Evolutionary conservation across 2,888 invertebrate species (phyloP).

Genomic region (Erebia palarica): DNA sequence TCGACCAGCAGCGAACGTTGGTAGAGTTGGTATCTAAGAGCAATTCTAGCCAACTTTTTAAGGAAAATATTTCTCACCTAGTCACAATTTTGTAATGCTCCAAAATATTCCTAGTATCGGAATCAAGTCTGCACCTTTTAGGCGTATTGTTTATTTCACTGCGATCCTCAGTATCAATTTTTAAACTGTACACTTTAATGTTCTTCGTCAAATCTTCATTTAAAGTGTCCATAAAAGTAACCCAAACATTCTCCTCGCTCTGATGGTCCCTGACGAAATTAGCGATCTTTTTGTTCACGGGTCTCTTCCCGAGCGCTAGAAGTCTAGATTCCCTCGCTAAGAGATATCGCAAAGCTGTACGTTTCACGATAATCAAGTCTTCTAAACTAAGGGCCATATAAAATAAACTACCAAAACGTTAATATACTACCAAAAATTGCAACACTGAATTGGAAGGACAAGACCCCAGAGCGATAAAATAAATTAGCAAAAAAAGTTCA

Average conservation of each 20-base stretch:
- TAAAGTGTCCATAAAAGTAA: slow-evolving; percentile 59
- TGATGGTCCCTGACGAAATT: slow-evolving; percentile 59
- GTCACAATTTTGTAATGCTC: slow-evolving; percentile 42
- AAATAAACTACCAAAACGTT: slow-evolving; percentile 14
- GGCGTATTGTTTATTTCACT: slow-evolving; percentile 12
- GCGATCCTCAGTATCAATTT: slow-evolving; percentile 40
- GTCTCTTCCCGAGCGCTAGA: slow-evolving; percentile 61
- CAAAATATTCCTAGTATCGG: slow-evolving; percentile 21
- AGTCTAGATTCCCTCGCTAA: slow-evolving; percentile 64
- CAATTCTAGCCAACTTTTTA: too few relatives aligned
- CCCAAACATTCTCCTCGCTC: slow-evolving; percentile 55
- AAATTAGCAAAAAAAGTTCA: neutral
- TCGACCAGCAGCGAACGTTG: too few relatives aligned
- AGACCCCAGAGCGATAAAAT: neutral
- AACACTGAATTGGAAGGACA: slow-evolving; percentile 8
- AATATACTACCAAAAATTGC: slow-evolving; percentile 3
- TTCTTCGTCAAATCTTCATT: slow-evolving; percentile 69
- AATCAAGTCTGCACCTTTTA: slow-evolving; percentile 9
- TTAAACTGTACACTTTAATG: slow-evolving; percentile 61
- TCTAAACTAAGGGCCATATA: slow-evolving; percentile 68
- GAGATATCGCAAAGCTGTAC: slow-evolving; percentile 60
- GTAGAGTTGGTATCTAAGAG: neutral
- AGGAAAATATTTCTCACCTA: slow-evolving; percentile 11
- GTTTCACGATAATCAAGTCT: slow-evolving; percentile 64
- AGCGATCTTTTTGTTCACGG: slow-evolving; percentile 67